These are phyloP conservation scores for Erythrocercus mccallii DNA, from an alignment of 2,113 vertebrate species.

Conservation along the genomic window DNA sequence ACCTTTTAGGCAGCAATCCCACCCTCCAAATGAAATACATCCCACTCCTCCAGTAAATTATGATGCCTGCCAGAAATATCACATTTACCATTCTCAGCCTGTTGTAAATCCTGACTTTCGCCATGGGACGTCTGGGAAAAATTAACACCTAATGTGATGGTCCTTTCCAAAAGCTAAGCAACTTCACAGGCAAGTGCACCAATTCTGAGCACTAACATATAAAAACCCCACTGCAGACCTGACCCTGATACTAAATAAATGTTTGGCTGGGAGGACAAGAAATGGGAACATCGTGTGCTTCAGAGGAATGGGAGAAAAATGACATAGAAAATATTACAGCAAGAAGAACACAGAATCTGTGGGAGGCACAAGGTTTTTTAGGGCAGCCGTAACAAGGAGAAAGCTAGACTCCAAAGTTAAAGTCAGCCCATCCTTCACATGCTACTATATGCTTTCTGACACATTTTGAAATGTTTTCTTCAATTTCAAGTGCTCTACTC, in stretches of 20 bases:
- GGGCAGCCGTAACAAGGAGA: slow-evolving; percentile 29
- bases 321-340: slow-evolving; percentile 55
- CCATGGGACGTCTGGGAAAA: slow-evolving; percentile 55
- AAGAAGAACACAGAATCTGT: slow-evolving; percentile 31
- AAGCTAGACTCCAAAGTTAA: slow-evolving; percentile 18
- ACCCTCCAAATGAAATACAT: slow-evolving; percentile 1
- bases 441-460: neutral
- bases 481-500: neutral
- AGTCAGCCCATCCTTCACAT: neutral
- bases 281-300: slow-evolving; percentile 56
- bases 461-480: neutral
- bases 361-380: slow-evolving; percentile 14
- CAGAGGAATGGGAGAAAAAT: slow-evolving; percentile 46
- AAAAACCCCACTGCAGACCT: slow-evolving; percentile 48
- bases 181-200: slow-evolving; percentile 25
- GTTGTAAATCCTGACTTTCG: slow-evolving; percentile 66
- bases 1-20: neutral
- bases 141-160: slow-evolving; percentile 45
- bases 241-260: slow-evolving; percentile 67
- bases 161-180: slow-evolving; percentile 51
- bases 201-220: slow-evolving; percentile 43
- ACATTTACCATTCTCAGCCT: slow-evolving; percentile 58
- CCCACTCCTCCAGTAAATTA: slow-evolving; percentile 5
- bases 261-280: slow-evolving; percentile 56
- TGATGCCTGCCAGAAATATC: slow-evolving; percentile 38